Evolutionary conservation across 2,797 vertebrate species (phyloP).

Genomic region (Chelon labrosus): DNA sequence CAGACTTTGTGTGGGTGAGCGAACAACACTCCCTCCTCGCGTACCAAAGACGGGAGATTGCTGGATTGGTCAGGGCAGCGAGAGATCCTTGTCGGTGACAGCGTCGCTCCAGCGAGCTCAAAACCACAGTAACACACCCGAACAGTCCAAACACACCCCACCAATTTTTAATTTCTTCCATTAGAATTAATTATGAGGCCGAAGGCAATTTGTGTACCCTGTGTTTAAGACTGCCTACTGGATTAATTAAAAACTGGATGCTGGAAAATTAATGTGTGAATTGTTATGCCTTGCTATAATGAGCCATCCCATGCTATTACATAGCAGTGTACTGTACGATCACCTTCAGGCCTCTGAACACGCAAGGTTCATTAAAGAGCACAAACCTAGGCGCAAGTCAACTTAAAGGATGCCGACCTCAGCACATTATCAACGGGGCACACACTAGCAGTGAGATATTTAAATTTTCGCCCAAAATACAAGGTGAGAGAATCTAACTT

Average conservation of each 20-base stretch:
- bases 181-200: slow-evolving; percentile 92
- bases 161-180: slow-evolving; percentile 88
- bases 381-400: slow-evolving; percentile 80
- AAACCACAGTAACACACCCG: slow-evolving; percentile 82
- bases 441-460: slow-evolving; percentile 55
- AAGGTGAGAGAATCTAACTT: slow-evolving; percentile 38
- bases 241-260: slow-evolving; percentile 94
- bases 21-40: slow-evolving; percentile 37
- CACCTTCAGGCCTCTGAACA: slow-evolving; percentile 87
- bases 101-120: slow-evolving; percentile 84
- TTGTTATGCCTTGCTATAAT: slow-evolving; percentile 88
- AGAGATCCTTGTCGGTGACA: slow-evolving; percentile 86
- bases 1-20: slow-evolving; percentile 25
- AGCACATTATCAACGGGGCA: slow-evolving; percentile 65
- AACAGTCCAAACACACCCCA: slow-evolving; percentile 87
- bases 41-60: slow-evolving; percentile 50
- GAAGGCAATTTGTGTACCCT: slow-evolving; percentile 89
- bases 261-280: slow-evolving; percentile 91
- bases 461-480: slow-evolving; percentile 50
- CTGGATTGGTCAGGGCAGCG: slow-evolving; percentile 75
- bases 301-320: slow-evolving; percentile 88
- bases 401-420: slow-evolving; percentile 75
- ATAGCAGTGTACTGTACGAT: slow-evolving; percentile 85
- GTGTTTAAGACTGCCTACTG: slow-evolving; percentile 90
- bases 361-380: slow-evolving; percentile 83